Percentiles rank a stretch among this genome's conserved stretches.
These are phyloP conservation scores for Sicus ferrugineus DNA, from an alignment of 2,888 invertebrate species.

Conservation along the genomic window DNA sequence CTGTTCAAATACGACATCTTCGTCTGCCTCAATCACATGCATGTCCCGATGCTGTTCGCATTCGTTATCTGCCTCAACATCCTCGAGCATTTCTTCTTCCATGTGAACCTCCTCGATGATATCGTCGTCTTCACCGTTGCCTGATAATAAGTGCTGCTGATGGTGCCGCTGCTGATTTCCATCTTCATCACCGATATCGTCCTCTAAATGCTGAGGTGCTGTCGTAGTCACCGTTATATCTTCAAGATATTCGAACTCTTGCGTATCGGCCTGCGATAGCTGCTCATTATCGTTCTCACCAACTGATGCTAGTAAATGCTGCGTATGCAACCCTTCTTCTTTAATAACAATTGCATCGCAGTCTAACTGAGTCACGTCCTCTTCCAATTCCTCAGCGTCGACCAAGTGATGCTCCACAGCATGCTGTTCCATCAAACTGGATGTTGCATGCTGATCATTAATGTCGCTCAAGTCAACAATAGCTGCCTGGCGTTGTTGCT, in stretches of 20 bases:
- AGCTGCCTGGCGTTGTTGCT: slow-evolving; percentile 41
- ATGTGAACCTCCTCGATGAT: slow-evolving; percentile 60
- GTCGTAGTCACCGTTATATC: slow-evolving; percentile 56
- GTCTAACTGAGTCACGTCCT: slow-evolving; percentile 53
- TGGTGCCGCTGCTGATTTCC: slow-evolving; percentile 43
- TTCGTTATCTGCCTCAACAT: slow-evolving; percentile 44
- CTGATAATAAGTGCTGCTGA: slow-evolving; percentile 41
- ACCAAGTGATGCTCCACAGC: slow-evolving; percentile 52
- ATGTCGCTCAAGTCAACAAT: slow-evolving; percentile 47
- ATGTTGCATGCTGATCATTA: slow-evolving; percentile 49
- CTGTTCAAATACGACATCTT: slow-evolving; percentile 39
- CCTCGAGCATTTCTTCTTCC: slow-evolving; percentile 57
- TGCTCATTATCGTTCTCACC: slow-evolving; percentile 53
- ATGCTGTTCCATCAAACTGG: slow-evolving; percentile 54
- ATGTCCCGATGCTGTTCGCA: slow-evolving; percentile 31
- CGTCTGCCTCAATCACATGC: slow-evolving; percentile 43
- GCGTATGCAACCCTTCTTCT: slow-evolving; percentile 50
- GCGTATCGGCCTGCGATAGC: slow-evolving; percentile 53
- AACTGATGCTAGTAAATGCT: slow-evolving; percentile 39
- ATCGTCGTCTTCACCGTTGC: slow-evolving; percentile 51
- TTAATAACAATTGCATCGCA: slow-evolving; percentile 59
- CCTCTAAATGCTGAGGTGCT: slow-evolving; percentile 48
- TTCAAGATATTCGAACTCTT: slow-evolving; percentile 59
- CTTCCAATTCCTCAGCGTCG: slow-evolving; percentile 54
- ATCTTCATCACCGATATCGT: slow-evolving; percentile 48